phyloP scores from a whole-genome alignment of 2,113 vertebrate species.

The Dolichotis patagonum region DNA sequence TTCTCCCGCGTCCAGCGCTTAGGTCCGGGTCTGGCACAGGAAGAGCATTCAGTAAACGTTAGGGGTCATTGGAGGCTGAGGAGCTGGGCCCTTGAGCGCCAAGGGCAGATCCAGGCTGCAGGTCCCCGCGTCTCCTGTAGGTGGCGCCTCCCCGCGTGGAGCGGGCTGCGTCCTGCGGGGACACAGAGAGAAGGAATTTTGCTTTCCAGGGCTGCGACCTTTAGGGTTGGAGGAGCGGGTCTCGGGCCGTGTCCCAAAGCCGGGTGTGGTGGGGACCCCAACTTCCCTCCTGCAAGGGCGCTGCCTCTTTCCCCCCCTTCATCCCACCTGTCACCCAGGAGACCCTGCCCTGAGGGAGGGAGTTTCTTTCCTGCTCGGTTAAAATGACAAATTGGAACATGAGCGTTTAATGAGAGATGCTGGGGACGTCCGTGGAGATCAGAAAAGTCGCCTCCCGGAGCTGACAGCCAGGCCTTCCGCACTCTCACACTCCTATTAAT shows the following conservation, averaged over 20 bases:
- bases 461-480: slow-evolving; percentile 90
- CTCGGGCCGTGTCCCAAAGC: not conserved
- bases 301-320: not conserved
- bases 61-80: not conserved
- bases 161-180: not conserved
- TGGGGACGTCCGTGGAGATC: slow-evolving; percentile 88
- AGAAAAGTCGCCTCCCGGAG: slow-evolving; percentile 86
- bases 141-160: slow-evolving; percentile 64
- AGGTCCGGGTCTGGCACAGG: not conserved
- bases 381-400: slow-evolving; percentile 91
- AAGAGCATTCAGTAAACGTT: not conserved
- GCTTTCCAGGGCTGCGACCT: not conserved
- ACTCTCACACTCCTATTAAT: slow-evolving; percentile 89
- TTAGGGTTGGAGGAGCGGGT: not conserved
- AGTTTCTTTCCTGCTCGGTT: slow-evolving; percentile 87
- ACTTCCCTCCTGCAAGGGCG: slow-evolving; percentile 31
- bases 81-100: not conserved
- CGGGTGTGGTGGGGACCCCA: not conserved
- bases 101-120: not conserved
- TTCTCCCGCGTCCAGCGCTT: not conserved
- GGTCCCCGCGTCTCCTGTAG: slow-evolving; percentile 64
- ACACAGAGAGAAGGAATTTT: not conserved
- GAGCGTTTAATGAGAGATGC: slow-evolving; percentile 90
- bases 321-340: not conserved
- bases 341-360: slow-evolving; percentile 81